A percentile compares a stretch with the other conserved stretches of the same genome.
phyloP scores from a whole-genome alignment of 2,113 vertebrate species.

The Lycaon pictus region DNA sequence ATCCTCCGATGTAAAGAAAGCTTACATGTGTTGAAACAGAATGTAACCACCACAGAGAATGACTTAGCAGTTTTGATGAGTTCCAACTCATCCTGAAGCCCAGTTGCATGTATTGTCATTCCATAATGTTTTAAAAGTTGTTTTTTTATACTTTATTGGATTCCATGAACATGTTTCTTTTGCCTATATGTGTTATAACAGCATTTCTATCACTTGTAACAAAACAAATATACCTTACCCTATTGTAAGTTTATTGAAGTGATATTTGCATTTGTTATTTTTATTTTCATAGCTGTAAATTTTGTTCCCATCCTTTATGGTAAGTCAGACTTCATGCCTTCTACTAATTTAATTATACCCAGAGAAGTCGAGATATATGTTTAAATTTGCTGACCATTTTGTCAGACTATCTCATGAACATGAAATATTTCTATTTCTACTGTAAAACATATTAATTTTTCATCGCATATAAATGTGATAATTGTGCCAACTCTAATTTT shows the following conservation, averaged over 20 bases:
- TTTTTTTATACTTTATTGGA: not conserved
- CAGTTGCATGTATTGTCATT: not conserved
- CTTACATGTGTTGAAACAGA: not conserved
- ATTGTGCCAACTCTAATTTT: not conserved
- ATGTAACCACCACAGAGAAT: not conserved
- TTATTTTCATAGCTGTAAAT: not conserved
- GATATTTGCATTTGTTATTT: not conserved
- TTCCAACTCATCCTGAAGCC: not conserved
- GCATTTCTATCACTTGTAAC: not conserved
- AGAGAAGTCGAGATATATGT: not conserved
- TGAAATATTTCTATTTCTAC: constrained; percentile 22
- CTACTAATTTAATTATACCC: not conserved
- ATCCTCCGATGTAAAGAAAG: not conserved
- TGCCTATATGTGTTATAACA: not conserved
- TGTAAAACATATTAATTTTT: not conserved
- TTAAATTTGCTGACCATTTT: not conserved
- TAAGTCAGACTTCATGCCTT: not conserved
- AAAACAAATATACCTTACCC: not conserved
- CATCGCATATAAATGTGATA: constrained; percentile 24
- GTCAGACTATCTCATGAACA: not conserved
- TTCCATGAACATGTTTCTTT: not conserved
- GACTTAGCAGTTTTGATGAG: not conserved
- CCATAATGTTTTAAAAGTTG: not conserved
- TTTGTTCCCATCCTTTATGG: not conserved
- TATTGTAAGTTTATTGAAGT: not conserved